Conservation (phyloP, 2,113 vertebrate species). For the Narcine bancroftii region DNA sequence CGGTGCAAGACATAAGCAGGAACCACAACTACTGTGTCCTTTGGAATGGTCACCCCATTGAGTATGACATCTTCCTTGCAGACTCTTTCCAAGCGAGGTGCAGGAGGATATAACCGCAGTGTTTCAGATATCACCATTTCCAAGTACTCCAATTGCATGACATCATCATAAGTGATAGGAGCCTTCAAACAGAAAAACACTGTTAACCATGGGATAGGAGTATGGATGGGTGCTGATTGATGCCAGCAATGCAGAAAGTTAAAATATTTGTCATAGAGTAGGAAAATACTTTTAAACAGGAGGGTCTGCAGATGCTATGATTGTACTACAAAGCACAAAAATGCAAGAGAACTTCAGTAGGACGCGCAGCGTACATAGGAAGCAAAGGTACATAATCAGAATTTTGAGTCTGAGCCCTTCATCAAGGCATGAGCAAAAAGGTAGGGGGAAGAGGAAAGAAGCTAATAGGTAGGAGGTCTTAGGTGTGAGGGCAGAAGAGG, state of each 20-base stretch:
- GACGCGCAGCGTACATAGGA: no score
- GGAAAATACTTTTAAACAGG: background rate
- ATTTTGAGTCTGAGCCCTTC: no score
- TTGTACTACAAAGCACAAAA: no score
- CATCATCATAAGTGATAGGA: slow-evolving; percentile 49
- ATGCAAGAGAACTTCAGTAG: no score
- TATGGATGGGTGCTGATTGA: background rate
- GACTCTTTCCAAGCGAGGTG: slow-evolving; percentile 55
- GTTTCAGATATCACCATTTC: slow-evolving; percentile 68
- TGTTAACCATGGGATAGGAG: background rate
- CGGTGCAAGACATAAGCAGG: slow-evolving; percentile 54
- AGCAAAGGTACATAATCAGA: no score
- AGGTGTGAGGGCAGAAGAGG: no score
- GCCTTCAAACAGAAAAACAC: slow-evolving; percentile 45
- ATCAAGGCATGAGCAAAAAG: no score
- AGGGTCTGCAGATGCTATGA: no score
- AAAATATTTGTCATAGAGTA: background rate
- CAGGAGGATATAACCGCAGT: slow-evolving; percentile 56
- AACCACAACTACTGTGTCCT: slow-evolving; percentile 50
- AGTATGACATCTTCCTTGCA: slow-evolving; percentile 68
- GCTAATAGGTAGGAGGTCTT: no score
- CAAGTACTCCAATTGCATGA: slow-evolving; percentile 72
- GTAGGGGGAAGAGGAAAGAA: no score
- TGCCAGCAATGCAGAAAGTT: background rate
- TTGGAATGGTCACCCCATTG: slow-evolving; percentile 59